phyloP scores from a whole-genome alignment of 2,888 invertebrate species.

The Portevinia maculata region DNA sequence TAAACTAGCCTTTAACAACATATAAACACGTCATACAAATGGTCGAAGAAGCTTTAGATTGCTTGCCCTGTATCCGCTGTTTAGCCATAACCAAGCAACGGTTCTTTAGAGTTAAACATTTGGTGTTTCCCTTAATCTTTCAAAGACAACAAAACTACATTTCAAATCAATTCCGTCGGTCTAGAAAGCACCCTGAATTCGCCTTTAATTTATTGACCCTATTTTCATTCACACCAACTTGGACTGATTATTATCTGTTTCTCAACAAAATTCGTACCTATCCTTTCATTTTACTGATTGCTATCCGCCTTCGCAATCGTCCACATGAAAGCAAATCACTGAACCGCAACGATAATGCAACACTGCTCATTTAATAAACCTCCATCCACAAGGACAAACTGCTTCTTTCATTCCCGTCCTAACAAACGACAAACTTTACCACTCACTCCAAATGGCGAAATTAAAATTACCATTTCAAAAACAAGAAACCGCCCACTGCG shows the following conservation, averaged over 20 bases:
- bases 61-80: too few species aligned
- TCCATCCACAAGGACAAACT: slow-evolving; percentile 45
- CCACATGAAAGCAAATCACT: slow-evolving; percentile 48
- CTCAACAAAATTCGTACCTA: not conserved
- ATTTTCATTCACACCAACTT: slow-evolving; percentile 14
- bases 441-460: not conserved
- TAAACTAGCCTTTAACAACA: too few species aligned
- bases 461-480: slow-evolving; percentile 62
- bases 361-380: slow-evolving; percentile 52
- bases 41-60: too few species aligned
- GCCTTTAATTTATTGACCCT: slow-evolving; percentile 33
- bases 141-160: not conserved
- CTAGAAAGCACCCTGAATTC: not conserved
- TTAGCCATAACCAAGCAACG: too few species aligned
- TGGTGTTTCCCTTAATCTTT: too few species aligned
- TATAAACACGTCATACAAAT: too few species aligned
- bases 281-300: slow-evolving; percentile 25
- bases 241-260: slow-evolving; percentile 13
- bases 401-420: slow-evolving; percentile 1
- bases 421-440: slow-evolving; percentile 28
- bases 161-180: too few species aligned
- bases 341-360: slow-evolving; percentile 48
- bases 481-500: slow-evolving; percentile 31
- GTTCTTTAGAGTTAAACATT: too few species aligned
- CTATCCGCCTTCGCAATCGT: slow-evolving; percentile 38